These are phyloP conservation scores for Triops cancriformis DNA, from an alignment of 1,140 invertebrate genomes.

Conservation along the genomic window DNA sequence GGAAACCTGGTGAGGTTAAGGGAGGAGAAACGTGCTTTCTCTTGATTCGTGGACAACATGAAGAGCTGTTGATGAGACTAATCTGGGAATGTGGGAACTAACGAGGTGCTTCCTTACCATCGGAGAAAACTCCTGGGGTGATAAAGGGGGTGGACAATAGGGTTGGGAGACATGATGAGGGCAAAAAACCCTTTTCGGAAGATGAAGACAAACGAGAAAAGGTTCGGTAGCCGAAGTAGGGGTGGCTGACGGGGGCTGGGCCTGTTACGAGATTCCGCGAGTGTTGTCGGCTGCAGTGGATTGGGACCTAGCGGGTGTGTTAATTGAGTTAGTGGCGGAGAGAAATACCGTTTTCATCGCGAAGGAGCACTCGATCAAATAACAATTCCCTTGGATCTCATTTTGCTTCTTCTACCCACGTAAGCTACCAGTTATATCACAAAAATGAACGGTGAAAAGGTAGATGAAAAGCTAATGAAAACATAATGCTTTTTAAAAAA, in stretches of 20 bases:
- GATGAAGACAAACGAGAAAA: not conserved
- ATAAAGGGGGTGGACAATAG: not conserved
- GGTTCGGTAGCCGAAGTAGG: not conserved
- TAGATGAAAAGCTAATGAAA: no score
- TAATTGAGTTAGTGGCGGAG: not conserved
- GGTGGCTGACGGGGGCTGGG: not conserved
- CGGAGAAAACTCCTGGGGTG: not conserved
- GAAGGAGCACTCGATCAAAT: not conserved
- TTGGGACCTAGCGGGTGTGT: not conserved
- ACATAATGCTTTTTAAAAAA: no score
- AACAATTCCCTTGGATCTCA: not conserved
- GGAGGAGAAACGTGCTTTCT: not conserved
- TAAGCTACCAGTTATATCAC: not conserved
- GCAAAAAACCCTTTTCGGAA: not conserved
- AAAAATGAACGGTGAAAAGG: not conserved
- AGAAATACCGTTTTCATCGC: not conserved
- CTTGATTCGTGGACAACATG: not conserved
- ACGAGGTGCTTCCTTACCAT: constrained; percentile 9
- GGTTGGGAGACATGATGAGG: not conserved
- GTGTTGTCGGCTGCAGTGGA: not conserved
- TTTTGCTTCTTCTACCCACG: not conserved
- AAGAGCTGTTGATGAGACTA: constrained; percentile 9
- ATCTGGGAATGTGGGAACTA: constrained; percentile 2
- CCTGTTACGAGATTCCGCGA: not conserved
- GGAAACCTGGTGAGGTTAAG: no score